A percentile compares a stretch with the other conserved stretches of the same genome.
These are phyloP conservation scores for Norana najaformis DNA, from an alignment of 2,888 invertebrate genomes.

Conservation along the genomic window DNA sequence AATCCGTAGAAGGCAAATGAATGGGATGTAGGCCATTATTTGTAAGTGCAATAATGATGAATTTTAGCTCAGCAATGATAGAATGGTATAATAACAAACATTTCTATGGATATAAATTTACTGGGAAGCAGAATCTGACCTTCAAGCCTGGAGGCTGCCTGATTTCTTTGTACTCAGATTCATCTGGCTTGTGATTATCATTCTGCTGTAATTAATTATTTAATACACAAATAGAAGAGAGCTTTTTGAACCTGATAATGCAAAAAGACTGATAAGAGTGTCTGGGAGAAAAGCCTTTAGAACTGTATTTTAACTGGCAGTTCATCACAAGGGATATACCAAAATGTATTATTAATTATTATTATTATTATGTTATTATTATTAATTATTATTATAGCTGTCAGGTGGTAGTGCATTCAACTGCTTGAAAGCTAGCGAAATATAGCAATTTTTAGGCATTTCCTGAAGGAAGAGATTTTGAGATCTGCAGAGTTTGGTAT, in stretches of 20 bases:
- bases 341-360: not conserved
- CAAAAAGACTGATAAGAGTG: not conserved
- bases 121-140: not conserved
- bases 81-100: not conserved
- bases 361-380: not conserved
- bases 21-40: not conserved
- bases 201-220: not conserved
- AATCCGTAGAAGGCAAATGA: not conserved
- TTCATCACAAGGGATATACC: not conserved
- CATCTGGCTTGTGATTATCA: not conserved
- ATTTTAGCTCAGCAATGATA: not conserved
- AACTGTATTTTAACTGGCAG: not conserved
- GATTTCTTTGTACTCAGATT: not conserved
- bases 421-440: not conserved
- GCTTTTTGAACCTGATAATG: not conserved
- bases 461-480: not conserved
- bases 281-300: not conserved
- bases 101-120: not conserved
- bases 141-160: not conserved
- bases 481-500: not conserved
- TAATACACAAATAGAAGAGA: too few species aligned
- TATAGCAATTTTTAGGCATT: not conserved
- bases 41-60: not conserved
- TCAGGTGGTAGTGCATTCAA: not conserved
- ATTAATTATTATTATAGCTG: not conserved